phyloP scores from a whole-genome alignment of 2,888 invertebrate species.

The Molorchus minor region DNA sequence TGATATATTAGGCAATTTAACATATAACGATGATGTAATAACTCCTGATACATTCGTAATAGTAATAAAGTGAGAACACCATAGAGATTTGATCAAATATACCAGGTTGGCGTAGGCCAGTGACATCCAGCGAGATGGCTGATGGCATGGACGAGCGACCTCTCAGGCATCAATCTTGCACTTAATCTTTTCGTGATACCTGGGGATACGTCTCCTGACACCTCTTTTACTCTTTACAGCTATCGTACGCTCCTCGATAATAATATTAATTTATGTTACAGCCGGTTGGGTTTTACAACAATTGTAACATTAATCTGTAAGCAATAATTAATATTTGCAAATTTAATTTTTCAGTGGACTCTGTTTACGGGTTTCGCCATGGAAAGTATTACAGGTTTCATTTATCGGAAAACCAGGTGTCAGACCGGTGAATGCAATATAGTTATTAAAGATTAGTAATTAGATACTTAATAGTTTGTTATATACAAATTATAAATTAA shows the following conservation, averaged over 20 bases:
- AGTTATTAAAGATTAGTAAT: too few species aligned
- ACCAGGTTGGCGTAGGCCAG: conserved; percentile 32
- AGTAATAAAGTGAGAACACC: neutral
- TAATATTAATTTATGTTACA: conserved; percentile 37
- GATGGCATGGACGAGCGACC: conserved; percentile 37
- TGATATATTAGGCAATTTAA: too few species aligned
- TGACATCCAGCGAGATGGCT: conserved; percentile 36
- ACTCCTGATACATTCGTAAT: neutral
- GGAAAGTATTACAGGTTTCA: too few species aligned
- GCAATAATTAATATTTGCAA: conserved; percentile 18
- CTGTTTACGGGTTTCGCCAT: too few species aligned
- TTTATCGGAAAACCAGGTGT: too few species aligned
- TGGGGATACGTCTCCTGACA: conserved; percentile 32
- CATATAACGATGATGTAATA: too few species aligned
- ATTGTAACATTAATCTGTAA: conserved; percentile 15
- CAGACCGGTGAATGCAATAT: too few species aligned
- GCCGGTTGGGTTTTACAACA: conserved; percentile 17
- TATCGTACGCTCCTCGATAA: conserved; percentile 33
- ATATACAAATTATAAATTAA: too few species aligned
- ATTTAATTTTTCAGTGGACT: conserved; percentile 2
- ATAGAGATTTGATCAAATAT: conserved; percentile 32
- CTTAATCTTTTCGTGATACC: conserved; percentile 38
- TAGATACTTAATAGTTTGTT: too few species aligned
- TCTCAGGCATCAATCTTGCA: conserved; percentile 32
- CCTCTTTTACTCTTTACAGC: conserved; percentile 35